Percentiles rank a stretch among this genome's conserved stretches.
phyloP scores from a whole-genome alignment of 2,113 vertebrate species.

The Geococcyx californianus region DNA sequence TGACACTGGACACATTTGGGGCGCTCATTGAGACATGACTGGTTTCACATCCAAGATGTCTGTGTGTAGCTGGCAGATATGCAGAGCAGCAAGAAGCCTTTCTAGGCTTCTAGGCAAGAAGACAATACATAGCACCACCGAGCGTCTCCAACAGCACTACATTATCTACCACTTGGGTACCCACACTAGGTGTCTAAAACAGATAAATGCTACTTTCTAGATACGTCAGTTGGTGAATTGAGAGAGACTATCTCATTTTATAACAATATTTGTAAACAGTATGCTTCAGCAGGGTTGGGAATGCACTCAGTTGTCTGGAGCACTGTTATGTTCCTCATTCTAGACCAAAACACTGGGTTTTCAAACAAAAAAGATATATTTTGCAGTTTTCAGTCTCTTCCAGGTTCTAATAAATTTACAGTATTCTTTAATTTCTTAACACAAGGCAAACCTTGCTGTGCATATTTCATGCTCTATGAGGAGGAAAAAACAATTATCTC shows the following conservation, averaged over 20 bases:
- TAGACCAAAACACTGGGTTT: not conserved
- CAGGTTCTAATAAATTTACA: not conserved
- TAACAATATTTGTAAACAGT: not conserved
- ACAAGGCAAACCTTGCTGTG: not conserved
- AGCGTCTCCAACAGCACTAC: not conserved
- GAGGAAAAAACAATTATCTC: not conserved
- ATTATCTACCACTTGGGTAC: not conserved
- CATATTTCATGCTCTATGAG: not conserved
- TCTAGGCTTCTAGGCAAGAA: too few relatives aligned
- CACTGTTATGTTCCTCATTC: not conserved
- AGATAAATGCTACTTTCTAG: not conserved
- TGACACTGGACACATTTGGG: not conserved
- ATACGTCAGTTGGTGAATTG: not conserved
- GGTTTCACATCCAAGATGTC: not conserved
- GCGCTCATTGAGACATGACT: not conserved
- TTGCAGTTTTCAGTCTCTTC: not conserved
- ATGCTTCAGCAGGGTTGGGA: not conserved
- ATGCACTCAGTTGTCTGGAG: not conserved
- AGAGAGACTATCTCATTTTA: not conserved
- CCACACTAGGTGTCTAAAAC: not conserved
- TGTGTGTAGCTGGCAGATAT: not conserved
- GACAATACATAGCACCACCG: fast-evolving
- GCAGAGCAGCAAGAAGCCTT: not conserved
- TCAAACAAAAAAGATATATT: not conserved
- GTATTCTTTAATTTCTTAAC: not conserved